These are phyloP conservation scores for Cydia splendana DNA, from an alignment of 1,140 invertebrate species.

Conservation along the genomic window DNA sequence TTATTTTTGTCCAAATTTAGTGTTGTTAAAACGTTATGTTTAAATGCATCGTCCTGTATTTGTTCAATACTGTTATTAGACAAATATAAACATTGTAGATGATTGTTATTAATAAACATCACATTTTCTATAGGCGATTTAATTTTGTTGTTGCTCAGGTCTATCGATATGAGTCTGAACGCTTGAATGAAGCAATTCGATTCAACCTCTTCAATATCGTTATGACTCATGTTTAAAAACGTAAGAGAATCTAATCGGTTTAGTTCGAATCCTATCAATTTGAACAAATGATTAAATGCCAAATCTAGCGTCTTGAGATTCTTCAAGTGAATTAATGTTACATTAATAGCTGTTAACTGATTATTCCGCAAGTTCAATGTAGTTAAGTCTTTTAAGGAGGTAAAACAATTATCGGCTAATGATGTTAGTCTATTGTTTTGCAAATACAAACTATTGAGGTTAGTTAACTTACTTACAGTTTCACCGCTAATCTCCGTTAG, in stretches of 20 bases:
- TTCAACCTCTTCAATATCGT: conserved; percentile 55
- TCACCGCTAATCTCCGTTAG: conserved; percentile 28
- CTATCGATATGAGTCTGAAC: conserved; percentile 50
- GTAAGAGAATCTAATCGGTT: conserved; percentile 52
- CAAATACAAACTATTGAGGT: conserved; percentile 49
- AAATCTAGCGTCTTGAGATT: conserved; percentile 52
- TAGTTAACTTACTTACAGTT: conserved; percentile 35
- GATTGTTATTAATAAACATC: conserved; percentile 56
- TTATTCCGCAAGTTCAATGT: conserved; percentile 56
- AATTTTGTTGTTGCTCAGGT: conserved; percentile 62
- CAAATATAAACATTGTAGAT: conserved; percentile 54
- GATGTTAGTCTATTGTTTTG: conserved; percentile 50
- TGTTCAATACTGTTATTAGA: conserved; percentile 56
- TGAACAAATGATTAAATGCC: conserved; percentile 52
- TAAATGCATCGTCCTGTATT: conserved; percentile 56
- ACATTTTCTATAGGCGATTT: conserved; percentile 47
- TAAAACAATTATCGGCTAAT: conserved; percentile 51
- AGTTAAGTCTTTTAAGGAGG: conserved; percentile 45
- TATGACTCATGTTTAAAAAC: conserved; percentile 57
- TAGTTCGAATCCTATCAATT: conserved; percentile 53
- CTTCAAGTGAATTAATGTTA: conserved; percentile 55
- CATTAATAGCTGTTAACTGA: conserved; percentile 47
- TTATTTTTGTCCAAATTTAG: conserved; percentile 59
- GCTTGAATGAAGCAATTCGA: conserved; percentile 60
- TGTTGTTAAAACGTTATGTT: conserved; percentile 49